These are phyloP conservation scores for Sebastes oblongus DNA, from an alignment of 2,797 vertebrate genomes.

Conservation along the genomic window DNA sequence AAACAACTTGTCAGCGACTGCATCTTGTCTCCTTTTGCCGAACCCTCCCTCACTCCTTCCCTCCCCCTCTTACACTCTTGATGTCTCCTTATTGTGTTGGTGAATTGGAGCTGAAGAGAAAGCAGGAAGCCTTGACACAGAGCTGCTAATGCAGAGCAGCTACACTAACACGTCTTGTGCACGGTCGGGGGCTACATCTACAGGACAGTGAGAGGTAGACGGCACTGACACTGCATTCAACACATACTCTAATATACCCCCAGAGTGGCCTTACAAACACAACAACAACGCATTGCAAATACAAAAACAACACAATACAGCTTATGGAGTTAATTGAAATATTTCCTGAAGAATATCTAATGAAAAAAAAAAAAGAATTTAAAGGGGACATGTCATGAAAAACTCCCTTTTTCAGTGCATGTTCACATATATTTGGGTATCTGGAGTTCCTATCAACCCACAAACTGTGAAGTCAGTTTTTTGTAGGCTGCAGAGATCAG, in stretches of 20 bases:
- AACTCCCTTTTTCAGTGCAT: too few relatives aligned
- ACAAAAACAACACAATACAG: background rate
- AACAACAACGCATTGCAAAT: background rate
- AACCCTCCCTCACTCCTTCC: background rate
- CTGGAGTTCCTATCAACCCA: too few relatives aligned
- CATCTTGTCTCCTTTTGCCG: constrained; percentile 16
- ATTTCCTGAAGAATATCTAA: background rate
- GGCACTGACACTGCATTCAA: background rate
- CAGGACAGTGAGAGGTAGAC: background rate
- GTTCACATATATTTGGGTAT: fast-evolving
- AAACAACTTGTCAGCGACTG: constrained; percentile 42
- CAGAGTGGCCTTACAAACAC: background rate
- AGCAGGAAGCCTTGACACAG: constrained; percentile 57
- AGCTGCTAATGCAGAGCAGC: constrained; percentile 65
- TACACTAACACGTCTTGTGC: constrained; percentile 27
- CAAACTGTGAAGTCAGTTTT: too few relatives aligned
- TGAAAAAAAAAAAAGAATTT: background rate
- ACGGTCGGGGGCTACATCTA: constrained; percentile 18
- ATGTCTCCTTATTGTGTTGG: constrained; percentile 65
- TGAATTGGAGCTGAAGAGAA: constrained; percentile 80
- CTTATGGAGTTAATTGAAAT: background rate
- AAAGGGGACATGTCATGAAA: too few relatives aligned
- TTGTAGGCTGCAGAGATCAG: too few relatives aligned
- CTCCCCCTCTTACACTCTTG: constrained; percentile 21
- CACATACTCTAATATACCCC: background rate